phyloP scores from a whole-genome alignment of 2,797 vertebrate genomes.

The Amblyraja radiata region DNA sequence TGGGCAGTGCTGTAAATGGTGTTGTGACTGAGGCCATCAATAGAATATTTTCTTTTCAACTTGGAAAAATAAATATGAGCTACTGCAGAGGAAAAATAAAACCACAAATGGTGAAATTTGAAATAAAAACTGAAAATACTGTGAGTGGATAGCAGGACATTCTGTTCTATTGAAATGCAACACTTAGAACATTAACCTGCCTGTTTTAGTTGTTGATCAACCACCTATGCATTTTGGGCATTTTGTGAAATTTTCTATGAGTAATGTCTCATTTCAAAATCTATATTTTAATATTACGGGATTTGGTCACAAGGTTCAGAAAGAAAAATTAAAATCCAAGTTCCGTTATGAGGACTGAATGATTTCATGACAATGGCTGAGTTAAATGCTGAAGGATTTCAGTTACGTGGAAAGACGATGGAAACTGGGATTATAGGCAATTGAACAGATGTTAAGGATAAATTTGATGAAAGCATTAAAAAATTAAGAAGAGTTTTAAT shows the following conservation, averaged over 20 bases:
- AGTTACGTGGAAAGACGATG: background rate
- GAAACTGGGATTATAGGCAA: background rate
- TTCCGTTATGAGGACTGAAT: background rate
- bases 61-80: conserved; percentile 17
- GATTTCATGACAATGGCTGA: background rate
- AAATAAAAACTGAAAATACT: conserved; percentile 3
- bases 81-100: conserved; percentile 20
- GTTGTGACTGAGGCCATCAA: conserved; percentile 10
- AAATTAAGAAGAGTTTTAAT: background rate
- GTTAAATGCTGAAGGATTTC: background rate
- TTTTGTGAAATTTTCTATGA: background rate
- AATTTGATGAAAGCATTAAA: background rate
- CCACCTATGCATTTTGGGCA: background rate
- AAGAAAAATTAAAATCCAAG: background rate
- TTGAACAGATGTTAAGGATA: background rate
- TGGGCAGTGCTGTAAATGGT: background rate
- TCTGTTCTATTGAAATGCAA: background rate
- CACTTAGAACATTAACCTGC: background rate
- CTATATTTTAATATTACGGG: background rate
- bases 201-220: conserved; percentile 21
- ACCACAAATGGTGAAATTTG: conserved; percentile 1
- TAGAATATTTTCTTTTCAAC: conserved; percentile 22
- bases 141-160: background rate
- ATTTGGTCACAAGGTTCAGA: background rate
- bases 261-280: background rate